A percentile compares a stretch with the other conserved stretches of the same genome.
Conservation (phyloP, 2,113 vertebrate genomes). For the Otis tarda region DNA sequence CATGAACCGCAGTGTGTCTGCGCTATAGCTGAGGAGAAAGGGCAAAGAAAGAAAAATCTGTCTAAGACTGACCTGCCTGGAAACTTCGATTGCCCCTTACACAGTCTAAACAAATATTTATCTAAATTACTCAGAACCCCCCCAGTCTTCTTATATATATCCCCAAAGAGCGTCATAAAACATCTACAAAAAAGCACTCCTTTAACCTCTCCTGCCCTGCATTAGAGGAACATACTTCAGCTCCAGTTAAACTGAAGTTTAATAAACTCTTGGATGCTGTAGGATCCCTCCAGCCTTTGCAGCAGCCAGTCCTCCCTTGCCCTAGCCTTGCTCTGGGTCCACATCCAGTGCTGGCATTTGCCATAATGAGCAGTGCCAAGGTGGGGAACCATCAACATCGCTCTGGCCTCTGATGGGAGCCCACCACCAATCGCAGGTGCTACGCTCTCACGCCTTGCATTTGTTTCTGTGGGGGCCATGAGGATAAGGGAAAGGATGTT, state of each 20-base stretch:
- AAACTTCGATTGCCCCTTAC: constrained; percentile 8
- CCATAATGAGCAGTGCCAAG: neutral
- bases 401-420: neutral
- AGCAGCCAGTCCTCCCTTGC: neutral
- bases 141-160: neutral
- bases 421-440: neutral
- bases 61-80: neutral
- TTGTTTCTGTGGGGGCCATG: neutral
- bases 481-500: neutral
- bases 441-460: rapidly evolving
- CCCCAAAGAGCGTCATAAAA: constrained; percentile 54
- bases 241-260: constrained; percentile 23
- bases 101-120: constrained; percentile 58
- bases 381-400: neutral
- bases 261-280: constrained; percentile 14
- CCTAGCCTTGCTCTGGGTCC: neutral
- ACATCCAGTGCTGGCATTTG: neutral
- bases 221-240: constrained; percentile 25
- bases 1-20: rapidly evolving
- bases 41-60: neutral
- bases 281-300: neutral
- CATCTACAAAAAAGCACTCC: neutral
- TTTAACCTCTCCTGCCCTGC: constrained; percentile 37
- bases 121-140: constrained; percentile 10
- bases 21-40: neutral